Percentiles rank a stretch among this genome's conserved stretches.
These are phyloP conservation scores for Mesoclemmys tuberculata DNA, from an alignment of 2,113 vertebrate genomes.

Conservation along the genomic window DNA sequence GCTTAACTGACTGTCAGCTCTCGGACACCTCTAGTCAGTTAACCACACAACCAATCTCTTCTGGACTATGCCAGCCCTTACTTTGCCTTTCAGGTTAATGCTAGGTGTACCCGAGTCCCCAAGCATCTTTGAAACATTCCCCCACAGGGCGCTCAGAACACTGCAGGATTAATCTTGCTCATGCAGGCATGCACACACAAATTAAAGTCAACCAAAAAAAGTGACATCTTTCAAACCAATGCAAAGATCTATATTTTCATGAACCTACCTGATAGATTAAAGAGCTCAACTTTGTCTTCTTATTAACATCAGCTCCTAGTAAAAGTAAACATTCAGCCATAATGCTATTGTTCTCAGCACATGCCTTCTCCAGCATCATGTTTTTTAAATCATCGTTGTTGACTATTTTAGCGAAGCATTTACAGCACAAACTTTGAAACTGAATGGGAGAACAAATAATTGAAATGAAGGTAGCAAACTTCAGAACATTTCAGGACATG, in stretches of 20 bases:
- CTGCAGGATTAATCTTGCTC: neutral
- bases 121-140: neutral
- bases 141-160: neutral
- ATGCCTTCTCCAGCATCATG: slow-evolving; percentile 90
- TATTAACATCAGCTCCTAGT: slow-evolving; percentile 90
- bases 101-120: neutral
- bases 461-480: neutral
- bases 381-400: slow-evolving; percentile 83
- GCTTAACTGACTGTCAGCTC: neutral
- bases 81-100: neutral
- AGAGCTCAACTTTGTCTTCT: slow-evolving; percentile 84
- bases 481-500: neutral
- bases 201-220: neutral
- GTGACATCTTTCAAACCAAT: neutral
- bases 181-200: neutral
- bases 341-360: slow-evolving; percentile 81
- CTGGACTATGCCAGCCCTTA: neutral
- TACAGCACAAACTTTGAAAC: slow-evolving; percentile 87
- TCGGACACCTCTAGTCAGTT: neutral
- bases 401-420: slow-evolving; percentile 90
- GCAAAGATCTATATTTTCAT: neutral
- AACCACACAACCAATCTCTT: neutral
- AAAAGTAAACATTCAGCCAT: slow-evolving; percentile 93
- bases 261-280: slow-evolving; percentile 90
- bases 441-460: slow-evolving; percentile 59